phyloP scores from a whole-genome alignment of 2,888 invertebrate genomes.

The Reticulitermes lucifugus region DNA sequence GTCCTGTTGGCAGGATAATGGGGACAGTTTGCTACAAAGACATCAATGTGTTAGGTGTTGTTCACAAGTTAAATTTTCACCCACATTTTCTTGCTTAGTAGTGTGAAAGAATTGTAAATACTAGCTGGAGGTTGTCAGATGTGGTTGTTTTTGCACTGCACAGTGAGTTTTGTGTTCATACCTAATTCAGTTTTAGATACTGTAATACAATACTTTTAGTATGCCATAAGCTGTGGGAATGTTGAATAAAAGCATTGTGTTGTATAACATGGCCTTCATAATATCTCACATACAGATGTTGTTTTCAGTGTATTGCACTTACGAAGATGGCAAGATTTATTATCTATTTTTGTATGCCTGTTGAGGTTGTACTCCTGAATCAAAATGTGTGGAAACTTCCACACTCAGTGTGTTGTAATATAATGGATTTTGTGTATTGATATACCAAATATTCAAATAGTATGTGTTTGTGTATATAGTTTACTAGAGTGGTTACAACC shows the following conservation, averaged over 20 bases:
- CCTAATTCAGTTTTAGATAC: not conserved
- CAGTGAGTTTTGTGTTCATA: not conserved
- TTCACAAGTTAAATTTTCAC: not conserved
- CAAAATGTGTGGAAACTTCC: not conserved
- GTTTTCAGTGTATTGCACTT: conserved; percentile 10
- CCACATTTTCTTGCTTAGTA: not conserved
- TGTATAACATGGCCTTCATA: conserved; percentile 4
- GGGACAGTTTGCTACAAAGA: not conserved
- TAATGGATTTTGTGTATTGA: not conserved
- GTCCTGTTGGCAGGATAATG: not conserved
- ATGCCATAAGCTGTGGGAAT: not conserved
- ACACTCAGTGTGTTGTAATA: not conserved
- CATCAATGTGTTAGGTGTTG: not conserved
- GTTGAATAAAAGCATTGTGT: not conserved
- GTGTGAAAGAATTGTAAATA: not conserved
- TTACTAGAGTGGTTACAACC: not conserved
- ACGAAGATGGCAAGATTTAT: not conserved
- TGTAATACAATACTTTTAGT: not conserved
- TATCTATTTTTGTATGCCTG: conserved; percentile 8
- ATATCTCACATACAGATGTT: not conserved
- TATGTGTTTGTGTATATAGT: not conserved
- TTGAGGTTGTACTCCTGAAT: conserved; percentile 1
- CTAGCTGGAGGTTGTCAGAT: not conserved
- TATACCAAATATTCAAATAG: not conserved
- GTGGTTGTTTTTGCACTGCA: not conserved